Evolutionary conservation across 2,797 vertebrate genomes (phyloP).

Genomic region (Sternotherus odoratus): DNA sequence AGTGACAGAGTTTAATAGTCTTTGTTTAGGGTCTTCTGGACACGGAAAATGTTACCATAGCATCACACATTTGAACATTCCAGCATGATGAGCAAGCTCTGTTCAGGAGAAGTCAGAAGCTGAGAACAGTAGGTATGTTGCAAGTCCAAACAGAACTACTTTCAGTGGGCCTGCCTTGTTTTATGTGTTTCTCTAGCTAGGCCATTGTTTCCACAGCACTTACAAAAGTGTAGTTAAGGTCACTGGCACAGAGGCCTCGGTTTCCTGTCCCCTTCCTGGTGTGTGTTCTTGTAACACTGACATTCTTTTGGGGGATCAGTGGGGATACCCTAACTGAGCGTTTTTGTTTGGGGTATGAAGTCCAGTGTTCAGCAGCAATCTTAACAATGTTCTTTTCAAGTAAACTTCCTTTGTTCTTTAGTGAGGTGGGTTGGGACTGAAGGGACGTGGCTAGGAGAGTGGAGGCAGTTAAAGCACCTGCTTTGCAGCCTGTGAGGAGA

Average conservation of each 20-base stretch:
- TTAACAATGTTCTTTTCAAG: not conserved
- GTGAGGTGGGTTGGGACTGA: not conserved
- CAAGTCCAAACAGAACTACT: not conserved
- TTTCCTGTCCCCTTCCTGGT: too few relatives aligned
- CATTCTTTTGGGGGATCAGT: not conserved
- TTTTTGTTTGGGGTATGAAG: not conserved
- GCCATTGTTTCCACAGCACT: not conserved
- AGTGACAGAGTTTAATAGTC: fast-evolving
- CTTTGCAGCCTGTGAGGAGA: not conserved
- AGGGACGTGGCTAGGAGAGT: not conserved
- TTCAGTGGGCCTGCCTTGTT: fast-evolving
- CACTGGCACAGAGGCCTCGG: not conserved
- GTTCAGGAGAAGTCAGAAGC: not conserved
- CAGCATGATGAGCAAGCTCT: not conserved
- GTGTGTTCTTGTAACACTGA: not conserved
- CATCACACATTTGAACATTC: not conserved
- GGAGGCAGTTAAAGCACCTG: not conserved
- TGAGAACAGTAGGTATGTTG: not conserved
- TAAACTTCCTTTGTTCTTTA: not conserved
- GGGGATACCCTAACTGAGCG: not conserved
- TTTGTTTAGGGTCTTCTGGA: not conserved
- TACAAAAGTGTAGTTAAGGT: not conserved
- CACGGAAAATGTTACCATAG: not conserved
- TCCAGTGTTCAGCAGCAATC: not conserved
- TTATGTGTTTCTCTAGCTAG: not conserved